Evolutionary conservation across 2,113 vertebrate genomes (phyloP).

Genomic region (Rhea pennata): DNA sequence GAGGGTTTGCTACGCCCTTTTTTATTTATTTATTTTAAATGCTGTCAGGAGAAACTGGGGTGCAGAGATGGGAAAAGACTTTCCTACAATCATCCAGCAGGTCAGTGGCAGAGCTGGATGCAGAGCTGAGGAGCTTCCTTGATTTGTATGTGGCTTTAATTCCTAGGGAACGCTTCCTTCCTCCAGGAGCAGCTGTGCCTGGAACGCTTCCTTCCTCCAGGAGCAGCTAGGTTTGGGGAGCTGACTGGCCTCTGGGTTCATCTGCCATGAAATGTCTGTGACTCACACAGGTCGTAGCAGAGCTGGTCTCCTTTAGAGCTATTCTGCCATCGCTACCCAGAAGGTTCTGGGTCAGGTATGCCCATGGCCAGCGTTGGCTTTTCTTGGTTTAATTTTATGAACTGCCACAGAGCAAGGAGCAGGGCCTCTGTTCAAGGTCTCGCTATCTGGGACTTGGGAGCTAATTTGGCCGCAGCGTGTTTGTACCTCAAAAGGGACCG

Average conservation of each 20-base stretch:
- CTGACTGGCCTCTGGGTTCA: neutral
- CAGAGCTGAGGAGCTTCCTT: constrained; percentile 9
- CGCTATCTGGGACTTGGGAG: neutral
- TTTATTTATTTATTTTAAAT: constrained; percentile 42
- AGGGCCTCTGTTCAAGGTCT: neutral
- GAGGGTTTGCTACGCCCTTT: constrained; percentile 57
- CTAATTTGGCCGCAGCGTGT: neutral
- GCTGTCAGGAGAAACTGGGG: constrained; percentile 41
- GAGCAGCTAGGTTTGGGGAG: neutral
- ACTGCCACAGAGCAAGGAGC: neutral
- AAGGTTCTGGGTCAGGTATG: neutral
- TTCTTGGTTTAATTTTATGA: neutral
- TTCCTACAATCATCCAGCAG: neutral
- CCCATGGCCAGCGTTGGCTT: neutral
- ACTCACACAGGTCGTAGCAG: neutral
- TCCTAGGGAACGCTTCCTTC: neutral
- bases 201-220: neutral
- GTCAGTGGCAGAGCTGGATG: constrained; percentile 24
- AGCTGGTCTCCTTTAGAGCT: neutral
- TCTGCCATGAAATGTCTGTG: neutral
- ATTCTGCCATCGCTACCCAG: neutral
- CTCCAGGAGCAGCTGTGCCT: neutral
- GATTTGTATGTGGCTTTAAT: neutral
- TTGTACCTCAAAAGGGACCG: constrained; percentile 26
- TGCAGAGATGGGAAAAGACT: neutral